Evolutionary conservation across 1,140 invertebrate species (phyloP).

Genomic region (Anagrus nilaparvatae): DNA sequence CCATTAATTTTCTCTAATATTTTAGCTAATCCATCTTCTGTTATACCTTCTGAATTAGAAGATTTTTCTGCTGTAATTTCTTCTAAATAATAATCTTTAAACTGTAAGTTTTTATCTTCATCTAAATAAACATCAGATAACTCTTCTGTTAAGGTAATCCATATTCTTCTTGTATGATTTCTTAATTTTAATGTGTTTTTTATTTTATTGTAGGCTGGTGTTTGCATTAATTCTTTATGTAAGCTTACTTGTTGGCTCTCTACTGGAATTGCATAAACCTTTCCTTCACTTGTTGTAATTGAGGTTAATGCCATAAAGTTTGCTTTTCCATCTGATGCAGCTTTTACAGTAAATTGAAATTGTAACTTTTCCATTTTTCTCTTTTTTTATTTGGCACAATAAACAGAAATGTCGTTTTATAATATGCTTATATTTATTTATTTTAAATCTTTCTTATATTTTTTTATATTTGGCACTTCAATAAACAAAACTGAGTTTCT

Average conservation of each 20-base stretch:
- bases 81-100: background rate
- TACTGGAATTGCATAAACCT: background rate
- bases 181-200: background rate
- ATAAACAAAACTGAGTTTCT: no score
- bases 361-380: background rate
- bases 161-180: background rate
- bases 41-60: background rate
- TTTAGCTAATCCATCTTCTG: background rate
- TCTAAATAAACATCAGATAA: background rate
- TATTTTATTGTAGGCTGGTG: background rate
- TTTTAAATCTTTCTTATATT: no score
- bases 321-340: slow-evolving; percentile 1
- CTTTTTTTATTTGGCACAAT: no score
- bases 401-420: slow-evolving; percentile 4
- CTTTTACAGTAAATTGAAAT: slow-evolving; percentile 1
- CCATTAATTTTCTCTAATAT: background rate
- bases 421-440: no score
- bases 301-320: background rate
- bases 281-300: background rate
- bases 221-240: background rate
- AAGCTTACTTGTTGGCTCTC: background rate
- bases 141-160: background rate
- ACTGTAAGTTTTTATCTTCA: slow-evolving; percentile 1
- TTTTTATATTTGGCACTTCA: no score
- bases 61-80: background rate